phyloP scores from a whole-genome alignment of 2,888 invertebrate genomes.

The Andrena bicolor region DNA sequence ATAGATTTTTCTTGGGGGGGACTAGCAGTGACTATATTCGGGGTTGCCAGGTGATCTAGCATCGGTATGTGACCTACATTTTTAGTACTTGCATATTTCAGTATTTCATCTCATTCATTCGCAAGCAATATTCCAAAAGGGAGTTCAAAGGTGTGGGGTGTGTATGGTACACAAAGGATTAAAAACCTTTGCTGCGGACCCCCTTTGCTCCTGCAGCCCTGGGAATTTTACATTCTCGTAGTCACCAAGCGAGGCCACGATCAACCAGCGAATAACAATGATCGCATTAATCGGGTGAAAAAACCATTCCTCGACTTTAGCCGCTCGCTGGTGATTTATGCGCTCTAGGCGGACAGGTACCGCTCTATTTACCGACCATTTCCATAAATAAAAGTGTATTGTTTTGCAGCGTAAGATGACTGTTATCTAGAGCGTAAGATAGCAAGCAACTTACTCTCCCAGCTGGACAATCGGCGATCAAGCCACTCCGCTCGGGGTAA shows the following conservation, averaged over 20 bases:
- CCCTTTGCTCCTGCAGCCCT: background rate
- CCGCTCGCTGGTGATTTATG: constrained; percentile 31
- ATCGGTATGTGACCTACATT: too few relatives aligned
- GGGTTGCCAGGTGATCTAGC: too few relatives aligned
- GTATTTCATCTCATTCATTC: too few relatives aligned
- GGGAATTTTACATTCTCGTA: constrained; percentile 16
- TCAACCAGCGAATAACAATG: constrained; percentile 61
- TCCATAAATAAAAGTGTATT: constrained; percentile 43
- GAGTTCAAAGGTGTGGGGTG: too few relatives aligned
- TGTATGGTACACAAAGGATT: too few relatives aligned
- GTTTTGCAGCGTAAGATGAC: constrained; percentile 9
- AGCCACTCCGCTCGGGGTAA: constrained; percentile 29
- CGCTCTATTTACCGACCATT: constrained; percentile 31
- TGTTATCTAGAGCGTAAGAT: constrained; percentile 23
- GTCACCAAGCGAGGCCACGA: constrained; percentile 21
- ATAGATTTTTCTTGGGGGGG: too few relatives aligned
- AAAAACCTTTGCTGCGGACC: too few relatives aligned
- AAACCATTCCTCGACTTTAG: constrained; percentile 33
- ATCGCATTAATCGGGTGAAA: constrained; percentile 57
- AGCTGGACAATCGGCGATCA: constrained; percentile 43
- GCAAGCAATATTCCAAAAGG: too few relatives aligned
- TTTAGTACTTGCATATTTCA: too few relatives aligned
- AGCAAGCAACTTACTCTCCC: constrained; percentile 37
- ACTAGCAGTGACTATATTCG: too few relatives aligned
- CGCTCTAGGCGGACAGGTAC: constrained; percentile 27